Evolutionary conservation across 2,113 vertebrate species (phyloP).

Genomic region (Sturnus vulgaris): DNA sequence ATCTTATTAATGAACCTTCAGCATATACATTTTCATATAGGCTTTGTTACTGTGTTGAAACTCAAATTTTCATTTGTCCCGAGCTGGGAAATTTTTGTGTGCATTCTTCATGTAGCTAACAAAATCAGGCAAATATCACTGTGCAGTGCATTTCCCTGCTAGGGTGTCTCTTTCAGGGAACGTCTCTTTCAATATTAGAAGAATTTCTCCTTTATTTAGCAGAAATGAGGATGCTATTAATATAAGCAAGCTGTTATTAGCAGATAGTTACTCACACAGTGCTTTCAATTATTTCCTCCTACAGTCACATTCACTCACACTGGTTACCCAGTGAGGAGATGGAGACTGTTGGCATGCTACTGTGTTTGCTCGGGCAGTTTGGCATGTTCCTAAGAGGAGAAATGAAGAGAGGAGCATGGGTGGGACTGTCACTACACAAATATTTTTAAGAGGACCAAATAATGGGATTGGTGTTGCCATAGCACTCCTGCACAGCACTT

Average conservation of each 20-base stretch:
- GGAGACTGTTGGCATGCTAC: background rate
- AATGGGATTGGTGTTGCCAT: background rate
- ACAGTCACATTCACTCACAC: background rate
- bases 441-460: background rate
- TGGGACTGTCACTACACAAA: background rate
- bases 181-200: background rate
- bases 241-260: conserved; percentile 27
- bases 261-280: background rate
- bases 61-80: background rate
- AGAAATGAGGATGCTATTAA: conserved; percentile 12
- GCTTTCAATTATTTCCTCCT: conserved; percentile 13
- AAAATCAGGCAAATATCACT: background rate
- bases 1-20: background rate
- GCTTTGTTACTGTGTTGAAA: background rate
- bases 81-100: background rate
- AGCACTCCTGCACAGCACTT: background rate
- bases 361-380: background rate
- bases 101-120: background rate
- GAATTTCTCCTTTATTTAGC: conserved; percentile 14
- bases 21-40: background rate
- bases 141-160: background rate
- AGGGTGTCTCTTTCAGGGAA: background rate
- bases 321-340: background rate
- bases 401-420: background rate
- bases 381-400: background rate